phyloP scores from a whole-genome alignment of 2,888 invertebrate species.

The Eupithecia insigniata region DNA sequence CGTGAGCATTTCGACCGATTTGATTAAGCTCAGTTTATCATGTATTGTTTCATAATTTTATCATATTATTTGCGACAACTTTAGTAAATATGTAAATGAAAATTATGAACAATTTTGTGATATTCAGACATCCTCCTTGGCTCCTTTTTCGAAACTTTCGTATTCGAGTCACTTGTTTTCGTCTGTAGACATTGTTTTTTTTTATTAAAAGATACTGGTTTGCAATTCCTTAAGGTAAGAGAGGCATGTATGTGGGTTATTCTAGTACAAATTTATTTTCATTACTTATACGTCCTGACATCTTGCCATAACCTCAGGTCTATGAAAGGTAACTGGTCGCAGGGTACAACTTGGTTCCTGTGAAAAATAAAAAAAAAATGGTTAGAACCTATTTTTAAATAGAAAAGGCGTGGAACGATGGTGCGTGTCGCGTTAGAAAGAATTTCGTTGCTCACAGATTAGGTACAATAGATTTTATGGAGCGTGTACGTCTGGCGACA shows the following conservation, averaged over 20 bases:
- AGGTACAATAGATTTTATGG: background rate
- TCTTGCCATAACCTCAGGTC: constrained; percentile 84
- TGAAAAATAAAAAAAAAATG: constrained; percentile 21
- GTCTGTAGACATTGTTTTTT: background rate
- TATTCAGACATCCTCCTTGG: background rate
- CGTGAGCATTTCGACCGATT: too few relatives aligned
- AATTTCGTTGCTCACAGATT: background rate
- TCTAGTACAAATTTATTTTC: background rate
- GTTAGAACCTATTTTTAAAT: background rate
- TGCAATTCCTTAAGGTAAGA: background rate
- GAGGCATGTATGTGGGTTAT: background rate
- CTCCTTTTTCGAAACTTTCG: too few relatives aligned
- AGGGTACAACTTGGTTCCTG: constrained; percentile 83
- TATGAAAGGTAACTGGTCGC: constrained; percentile 74
- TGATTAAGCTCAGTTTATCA: too few relatives aligned
- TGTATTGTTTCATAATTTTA: too few relatives aligned
- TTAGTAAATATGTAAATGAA: too few relatives aligned
- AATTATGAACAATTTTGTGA: background rate
- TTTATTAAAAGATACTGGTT: background rate
- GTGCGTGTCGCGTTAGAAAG: background rate
- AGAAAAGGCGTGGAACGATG: background rate
- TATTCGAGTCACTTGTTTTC: background rate
- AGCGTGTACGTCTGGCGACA: too few relatives aligned
- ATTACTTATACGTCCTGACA: constrained; percentile 35
- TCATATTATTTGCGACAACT: too few relatives aligned